phyloP scores from a whole-genome alignment of 2,113 vertebrate genomes.

The Anarrhichthys ocellatus region DNA sequence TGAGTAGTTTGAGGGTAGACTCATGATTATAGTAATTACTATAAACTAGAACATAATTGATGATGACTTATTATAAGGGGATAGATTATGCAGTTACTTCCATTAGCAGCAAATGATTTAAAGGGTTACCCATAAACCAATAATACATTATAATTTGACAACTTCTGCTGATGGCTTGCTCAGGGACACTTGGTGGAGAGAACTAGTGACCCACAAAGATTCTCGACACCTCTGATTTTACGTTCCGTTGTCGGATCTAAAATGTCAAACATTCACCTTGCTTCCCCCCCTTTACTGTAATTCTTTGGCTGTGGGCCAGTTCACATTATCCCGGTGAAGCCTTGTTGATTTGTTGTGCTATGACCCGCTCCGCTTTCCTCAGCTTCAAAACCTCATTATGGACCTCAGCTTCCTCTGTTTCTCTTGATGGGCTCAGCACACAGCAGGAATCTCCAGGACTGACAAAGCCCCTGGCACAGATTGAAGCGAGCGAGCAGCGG shows the following conservation, averaged over 20 bases:
- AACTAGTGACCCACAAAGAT: background rate
- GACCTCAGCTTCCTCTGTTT: constrained; percentile 44
- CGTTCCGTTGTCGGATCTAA: background rate
- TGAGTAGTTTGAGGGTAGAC: constrained; percentile 39
- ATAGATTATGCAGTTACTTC: constrained; percentile 39
- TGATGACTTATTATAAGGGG: constrained; percentile 20
- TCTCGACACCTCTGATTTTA: background rate
- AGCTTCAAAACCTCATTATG: constrained; percentile 59
- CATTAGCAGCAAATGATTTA: constrained; percentile 49
- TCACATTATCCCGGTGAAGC: constrained; percentile 18
- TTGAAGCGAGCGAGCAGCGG: constrained; percentile 43
- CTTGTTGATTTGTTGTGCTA: constrained; percentile 40
- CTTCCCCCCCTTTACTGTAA: constrained; percentile 13
- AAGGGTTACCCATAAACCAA: constrained; percentile 47
- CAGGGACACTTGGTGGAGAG: constrained; percentile 5
- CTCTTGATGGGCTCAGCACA: constrained; percentile 48
- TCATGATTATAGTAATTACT: constrained; percentile 57
- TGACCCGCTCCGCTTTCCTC: constrained; percentile 51
- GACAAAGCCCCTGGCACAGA: constrained; percentile 65
- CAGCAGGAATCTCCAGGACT: constrained; percentile 54
- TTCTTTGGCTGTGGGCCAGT: constrained; percentile 12
- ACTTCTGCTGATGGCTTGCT: constrained; percentile 19
- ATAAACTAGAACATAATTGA: constrained; percentile 53
- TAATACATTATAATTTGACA: constrained; percentile 38
- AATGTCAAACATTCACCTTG: background rate